Conservation (phyloP, 2,888 invertebrate species). For the Ennomos quercinarius region DNA sequence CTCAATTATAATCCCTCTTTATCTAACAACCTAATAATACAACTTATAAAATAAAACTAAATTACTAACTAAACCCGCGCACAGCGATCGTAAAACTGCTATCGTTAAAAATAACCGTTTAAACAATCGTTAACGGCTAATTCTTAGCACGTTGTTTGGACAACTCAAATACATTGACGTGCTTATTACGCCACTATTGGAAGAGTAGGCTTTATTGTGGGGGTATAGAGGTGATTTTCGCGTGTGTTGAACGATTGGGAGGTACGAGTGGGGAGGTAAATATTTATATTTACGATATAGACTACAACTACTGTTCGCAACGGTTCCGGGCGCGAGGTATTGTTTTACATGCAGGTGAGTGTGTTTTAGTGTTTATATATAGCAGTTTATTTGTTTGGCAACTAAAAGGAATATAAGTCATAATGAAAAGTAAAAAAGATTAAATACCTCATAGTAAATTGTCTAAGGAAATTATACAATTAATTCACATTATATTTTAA, state of each 20-base stretch:
- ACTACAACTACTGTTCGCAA: conserved; percentile 28
- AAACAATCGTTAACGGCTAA: conserved; percentile 38
- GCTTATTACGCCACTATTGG: conserved; percentile 17
- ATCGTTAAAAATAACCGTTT: conserved; percentile 41
- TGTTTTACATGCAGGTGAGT: conserved; percentile 49
- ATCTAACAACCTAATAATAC: conserved; percentile 21
- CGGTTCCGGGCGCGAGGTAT: conserved; percentile 39
- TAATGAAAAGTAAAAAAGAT: too few species aligned
- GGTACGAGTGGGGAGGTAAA: conserved; percentile 62
- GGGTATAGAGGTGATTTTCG: conserved; percentile 29
- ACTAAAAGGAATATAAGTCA: background rate
- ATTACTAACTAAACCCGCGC: conserved; percentile 22
- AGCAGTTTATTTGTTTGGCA: conserved; percentile 15
- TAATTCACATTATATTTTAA: too few species aligned
- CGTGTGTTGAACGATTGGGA: conserved; percentile 38
- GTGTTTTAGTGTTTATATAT: conserved; percentile 35
- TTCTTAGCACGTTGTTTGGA: conserved; percentile 35
- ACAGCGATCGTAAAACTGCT: conserved; percentile 21
- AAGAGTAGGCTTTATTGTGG: conserved; percentile 8
- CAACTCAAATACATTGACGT: conserved; percentile 32
- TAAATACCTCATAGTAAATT: too few species aligned
- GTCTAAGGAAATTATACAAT: too few species aligned
- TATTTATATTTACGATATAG: conserved; percentile 57
- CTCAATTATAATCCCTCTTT: background rate
- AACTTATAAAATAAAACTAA: conserved; percentile 27